phyloP scores from a whole-genome alignment of 2,888 invertebrate species.

The Pyrrhia umbra region DNA sequence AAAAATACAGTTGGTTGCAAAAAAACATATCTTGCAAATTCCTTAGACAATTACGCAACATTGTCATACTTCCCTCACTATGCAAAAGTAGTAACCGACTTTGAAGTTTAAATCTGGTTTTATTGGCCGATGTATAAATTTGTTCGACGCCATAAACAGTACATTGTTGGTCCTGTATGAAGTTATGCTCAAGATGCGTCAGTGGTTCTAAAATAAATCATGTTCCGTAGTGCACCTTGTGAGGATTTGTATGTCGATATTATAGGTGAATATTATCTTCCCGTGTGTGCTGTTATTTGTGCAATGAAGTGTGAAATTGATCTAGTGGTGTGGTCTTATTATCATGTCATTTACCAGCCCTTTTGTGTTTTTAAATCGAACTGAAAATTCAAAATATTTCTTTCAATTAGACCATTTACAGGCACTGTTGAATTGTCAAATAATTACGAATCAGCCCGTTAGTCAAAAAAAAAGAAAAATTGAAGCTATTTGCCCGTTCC shows the following conservation, averaged over 20 bases:
- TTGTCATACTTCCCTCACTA: not conserved
- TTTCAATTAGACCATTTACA: no score
- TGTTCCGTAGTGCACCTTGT: conserved; percentile 5
- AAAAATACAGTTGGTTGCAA: not conserved
- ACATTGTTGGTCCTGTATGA: conserved; percentile 23
- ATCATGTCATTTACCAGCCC: no score
- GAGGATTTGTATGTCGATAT: conserved; percentile 14
- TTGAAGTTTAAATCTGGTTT: conserved; percentile 29
- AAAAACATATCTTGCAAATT: not conserved
- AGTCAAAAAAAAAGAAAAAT: no score
- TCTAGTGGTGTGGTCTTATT: no score
- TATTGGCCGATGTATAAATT: conserved; percentile 3
- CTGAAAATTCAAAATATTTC: no score
- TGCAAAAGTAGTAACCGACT: conserved; percentile 6
- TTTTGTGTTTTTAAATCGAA: no score
- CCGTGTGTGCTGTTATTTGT: conserved; percentile 1
- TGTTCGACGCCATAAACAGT: conserved; percentile 17
- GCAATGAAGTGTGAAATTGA: not conserved
- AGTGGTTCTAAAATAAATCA: conserved; percentile 43
- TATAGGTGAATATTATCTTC: conserved; percentile 22
- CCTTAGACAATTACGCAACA: not conserved
- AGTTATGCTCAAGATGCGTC: conserved; percentile 39
- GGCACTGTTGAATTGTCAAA: no score
- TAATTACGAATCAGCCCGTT: no score
- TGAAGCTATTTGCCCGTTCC: no score